Conservation (phyloP, 23 tunicate species). For the Trididemnum clinides region DNA sequence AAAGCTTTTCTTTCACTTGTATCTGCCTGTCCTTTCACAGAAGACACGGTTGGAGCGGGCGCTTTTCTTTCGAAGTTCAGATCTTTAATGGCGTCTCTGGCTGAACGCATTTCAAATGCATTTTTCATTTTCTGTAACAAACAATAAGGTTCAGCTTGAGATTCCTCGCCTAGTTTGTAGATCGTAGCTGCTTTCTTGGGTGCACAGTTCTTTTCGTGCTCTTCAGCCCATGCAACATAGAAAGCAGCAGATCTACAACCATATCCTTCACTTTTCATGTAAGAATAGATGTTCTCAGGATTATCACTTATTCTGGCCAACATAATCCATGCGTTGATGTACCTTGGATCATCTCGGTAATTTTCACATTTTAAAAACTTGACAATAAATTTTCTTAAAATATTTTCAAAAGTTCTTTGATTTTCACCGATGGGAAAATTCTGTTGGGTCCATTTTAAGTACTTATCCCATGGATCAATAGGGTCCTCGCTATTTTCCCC, state of each 20-base stretch:
- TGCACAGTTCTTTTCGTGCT: constrained; percentile 61
- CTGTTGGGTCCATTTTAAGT: constrained; percentile 79
- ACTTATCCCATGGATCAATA: constrained; percentile 79
- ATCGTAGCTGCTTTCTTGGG: constrained; percentile 60
- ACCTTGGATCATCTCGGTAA: constrained; percentile 74
- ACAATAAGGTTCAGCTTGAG: constrained; percentile 57
- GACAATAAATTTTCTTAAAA: constrained; percentile 57
- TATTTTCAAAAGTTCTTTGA: constrained; percentile 25
- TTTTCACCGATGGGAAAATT: constrained; percentile 52
- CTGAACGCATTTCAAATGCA: constrained; percentile 39
- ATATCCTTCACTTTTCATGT: constrained; percentile 69
- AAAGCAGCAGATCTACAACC: constrained; percentile 61
- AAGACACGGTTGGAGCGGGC: no score
- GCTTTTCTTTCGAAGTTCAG: neutral
- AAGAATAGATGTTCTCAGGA: constrained; percentile 44
- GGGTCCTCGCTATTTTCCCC: constrained; percentile 62
- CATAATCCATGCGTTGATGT: constrained; percentile 81
- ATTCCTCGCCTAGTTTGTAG: constrained; percentile 54
- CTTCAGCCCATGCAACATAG: constrained; percentile 88
- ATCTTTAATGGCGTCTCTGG: neutral
- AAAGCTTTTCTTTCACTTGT: neutral
- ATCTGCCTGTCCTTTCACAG: neutral
- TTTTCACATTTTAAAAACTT: constrained; percentile 42
- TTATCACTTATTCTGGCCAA: constrained; percentile 50
- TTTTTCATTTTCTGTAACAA: constrained; percentile 46